Conservation (phyloP, 2,113 vertebrate genomes). For the Aegotheles bennettii region DNA sequence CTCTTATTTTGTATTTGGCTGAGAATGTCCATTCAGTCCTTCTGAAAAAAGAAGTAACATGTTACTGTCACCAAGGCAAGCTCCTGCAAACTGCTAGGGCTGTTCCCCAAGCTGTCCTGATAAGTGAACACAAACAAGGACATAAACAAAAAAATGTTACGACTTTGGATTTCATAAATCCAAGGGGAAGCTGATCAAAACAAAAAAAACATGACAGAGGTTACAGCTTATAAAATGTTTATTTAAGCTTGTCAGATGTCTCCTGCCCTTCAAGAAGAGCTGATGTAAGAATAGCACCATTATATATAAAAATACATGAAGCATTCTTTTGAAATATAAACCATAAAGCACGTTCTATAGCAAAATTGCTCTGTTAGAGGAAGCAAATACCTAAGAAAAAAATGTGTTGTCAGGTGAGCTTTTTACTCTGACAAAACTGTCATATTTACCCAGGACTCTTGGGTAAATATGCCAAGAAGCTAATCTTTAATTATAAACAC, state of each 20-base stretch:
- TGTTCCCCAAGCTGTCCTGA: background rate
- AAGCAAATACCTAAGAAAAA: background rate
- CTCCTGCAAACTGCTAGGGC: background rate
- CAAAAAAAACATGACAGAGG: background rate
- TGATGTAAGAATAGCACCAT: background rate
- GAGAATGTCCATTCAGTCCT: background rate
- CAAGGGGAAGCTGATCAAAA: background rate
- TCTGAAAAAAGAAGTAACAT: background rate
- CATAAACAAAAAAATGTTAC: background rate
- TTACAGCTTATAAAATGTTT: background rate
- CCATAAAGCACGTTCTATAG: background rate
- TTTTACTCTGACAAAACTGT: too few species aligned
- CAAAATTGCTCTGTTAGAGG: background rate
- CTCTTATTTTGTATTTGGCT: background rate
- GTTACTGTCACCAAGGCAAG: background rate
- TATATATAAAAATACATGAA: background rate
- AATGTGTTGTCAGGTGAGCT: background rate
- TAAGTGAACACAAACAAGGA: background rate
- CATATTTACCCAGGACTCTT: too few species aligned
- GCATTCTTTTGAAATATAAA: background rate
- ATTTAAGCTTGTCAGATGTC: background rate
- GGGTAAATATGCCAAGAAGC: background rate
- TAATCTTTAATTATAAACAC: too few species aligned
- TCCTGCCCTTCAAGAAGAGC: background rate
- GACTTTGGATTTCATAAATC: background rate